A percentile compares a stretch with the other conserved stretches of the same genome.
These are phyloP conservation scores for Xenentodon cancila DNA, from an alignment of 2,797 vertebrate genomes.

Conservation along the genomic window DNA sequence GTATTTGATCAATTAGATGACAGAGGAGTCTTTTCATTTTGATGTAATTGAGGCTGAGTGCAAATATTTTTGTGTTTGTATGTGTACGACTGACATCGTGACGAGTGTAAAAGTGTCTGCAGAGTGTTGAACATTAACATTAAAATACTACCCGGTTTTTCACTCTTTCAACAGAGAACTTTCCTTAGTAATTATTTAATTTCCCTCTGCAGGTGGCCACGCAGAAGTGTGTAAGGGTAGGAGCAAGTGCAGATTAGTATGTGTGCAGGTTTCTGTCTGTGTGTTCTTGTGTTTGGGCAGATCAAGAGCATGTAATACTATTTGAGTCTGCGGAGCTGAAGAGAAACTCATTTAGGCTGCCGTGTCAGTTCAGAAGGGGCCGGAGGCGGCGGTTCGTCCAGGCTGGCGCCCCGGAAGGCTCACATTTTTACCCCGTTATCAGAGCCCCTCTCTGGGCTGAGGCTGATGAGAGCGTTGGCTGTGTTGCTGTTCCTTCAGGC, in stretches of 20 bases:
- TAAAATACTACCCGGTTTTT: conserved; percentile 62
- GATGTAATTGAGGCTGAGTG: conserved; percentile 29
- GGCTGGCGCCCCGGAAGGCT: conserved; percentile 45
- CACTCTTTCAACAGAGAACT: conserved; percentile 56
- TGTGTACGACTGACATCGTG: conserved; percentile 52
- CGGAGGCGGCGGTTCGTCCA: conserved; percentile 58
- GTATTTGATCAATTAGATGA: conserved; percentile 60
- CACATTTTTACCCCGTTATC: conserved; percentile 70
- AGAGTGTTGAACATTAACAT: conserved; percentile 72
- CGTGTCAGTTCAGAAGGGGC: conserved; percentile 56
- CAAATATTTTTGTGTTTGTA: conserved; percentile 9
- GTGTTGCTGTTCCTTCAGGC: conserved; percentile 59
- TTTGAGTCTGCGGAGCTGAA: conserved; percentile 47
- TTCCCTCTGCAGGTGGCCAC: conserved; percentile 44
- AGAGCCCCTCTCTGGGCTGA: conserved; percentile 64
- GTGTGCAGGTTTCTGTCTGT: background rate
- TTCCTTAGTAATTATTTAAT: conserved; percentile 58
- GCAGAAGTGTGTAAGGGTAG: conserved; percentile 38
- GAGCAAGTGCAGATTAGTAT: conserved; percentile 14
- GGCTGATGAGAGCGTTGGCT: conserved; percentile 60
- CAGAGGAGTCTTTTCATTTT: no score
- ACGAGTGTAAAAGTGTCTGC: conserved; percentile 71
- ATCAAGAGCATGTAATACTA: conserved; percentile 30
- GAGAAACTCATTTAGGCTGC: conserved; percentile 73
- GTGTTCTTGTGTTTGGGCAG: conserved; percentile 6